Evolutionary conservation across 2,797 vertebrate genomes (phyloP), one percentile per base, ranked within the genome.

Genomic region (Myiotriccus ornatus): DNA sequence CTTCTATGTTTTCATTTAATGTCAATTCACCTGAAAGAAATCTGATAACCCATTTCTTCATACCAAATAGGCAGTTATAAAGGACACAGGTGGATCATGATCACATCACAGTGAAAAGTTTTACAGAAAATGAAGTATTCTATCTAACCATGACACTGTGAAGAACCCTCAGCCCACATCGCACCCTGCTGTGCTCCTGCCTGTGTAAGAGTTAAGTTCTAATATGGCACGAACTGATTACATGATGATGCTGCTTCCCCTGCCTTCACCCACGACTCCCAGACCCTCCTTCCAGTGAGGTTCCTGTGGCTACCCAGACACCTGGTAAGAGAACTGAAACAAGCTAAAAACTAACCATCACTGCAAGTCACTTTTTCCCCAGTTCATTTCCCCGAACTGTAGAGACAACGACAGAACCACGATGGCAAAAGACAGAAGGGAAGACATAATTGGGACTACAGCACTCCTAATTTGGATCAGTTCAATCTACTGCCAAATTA

Each of bases 21-120:
- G 47, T 75, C n/a, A 52, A 6, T 22, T 91, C 59, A 83, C 39
- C 52, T 50, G n/a, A 53, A 87, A 69, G 37, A 84, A 89, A 89
- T n/a, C 14, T 32, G 34, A 46, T 50, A 89, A 46, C 14, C 11
- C 10, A 6, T 59, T 87, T 90, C 49, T 67, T 89, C 56, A 74
- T 25, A 49, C 11, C 11, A 16, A 74, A 20, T 7, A 70, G 41
- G 11, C 20, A 74, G 6, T 34, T 85, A 44, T 6, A 56, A 82
- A 84, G 41, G 17, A 37, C 28, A 43, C 0, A 30, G 8, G 30
- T 46, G 53, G n/a, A 73, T 64, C 5, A 24, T 1, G 9, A 78
- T 19, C 70, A n/a, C 1, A 4, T 15, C 62, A 53, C 21, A 43
- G 32, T 6, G 43, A 28, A 7, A 70, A 39, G 63, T 21, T 60